Base-by-base conservation (phyloP, 2,113 vertebrate genomes). In the Antechinus flavipes region DNA sequence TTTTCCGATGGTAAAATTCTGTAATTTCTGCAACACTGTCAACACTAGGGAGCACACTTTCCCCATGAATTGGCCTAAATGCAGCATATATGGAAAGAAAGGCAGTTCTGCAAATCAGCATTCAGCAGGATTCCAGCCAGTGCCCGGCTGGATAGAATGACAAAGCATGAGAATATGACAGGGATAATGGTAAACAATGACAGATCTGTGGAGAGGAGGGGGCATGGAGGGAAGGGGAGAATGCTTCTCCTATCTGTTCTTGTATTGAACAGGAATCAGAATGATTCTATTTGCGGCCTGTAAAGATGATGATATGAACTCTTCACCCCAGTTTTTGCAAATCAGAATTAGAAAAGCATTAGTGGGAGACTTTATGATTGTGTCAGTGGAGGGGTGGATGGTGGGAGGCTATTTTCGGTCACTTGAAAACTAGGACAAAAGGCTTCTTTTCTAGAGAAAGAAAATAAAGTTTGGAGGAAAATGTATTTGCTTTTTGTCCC, bases 21-120 rank as follows among this genome's bases (percentile, higher is more conserved):
- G 35, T 46, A 93, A 97, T 94, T 95, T 91, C 94, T 97, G 93
- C 97, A 93, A 76, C 3, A 0, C 91, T 98, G 55, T 68, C 35
- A 98, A 99, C 99, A 97, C 99, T 99, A 99, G 99, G 98, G 98
- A 97, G 99, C 99, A 98, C 98, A 98, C 98, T 99, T 98, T 98
- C 98, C 98, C 97, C 97, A 99, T 95, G 97, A 99, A 99, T 99
- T 98, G 92, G 58, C 26, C 91, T 95, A 92, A 54, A 93, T 94
- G 93, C 54, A 97, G 91, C 95, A 96, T 94, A 96, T 54, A 30
- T 9, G 7, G 93, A 96, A 90, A 93, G n/a, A 0, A 35, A 27
- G 92, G 61, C 93, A 92, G 95, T 91, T 91, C 90, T 96, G 96
- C 95, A 96, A 96, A 97, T 92, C 93, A 22, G 95, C 97, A 35